Conservation (phyloP, 2,888 invertebrate species). For the Eutolmus rufibarbis region DNA sequence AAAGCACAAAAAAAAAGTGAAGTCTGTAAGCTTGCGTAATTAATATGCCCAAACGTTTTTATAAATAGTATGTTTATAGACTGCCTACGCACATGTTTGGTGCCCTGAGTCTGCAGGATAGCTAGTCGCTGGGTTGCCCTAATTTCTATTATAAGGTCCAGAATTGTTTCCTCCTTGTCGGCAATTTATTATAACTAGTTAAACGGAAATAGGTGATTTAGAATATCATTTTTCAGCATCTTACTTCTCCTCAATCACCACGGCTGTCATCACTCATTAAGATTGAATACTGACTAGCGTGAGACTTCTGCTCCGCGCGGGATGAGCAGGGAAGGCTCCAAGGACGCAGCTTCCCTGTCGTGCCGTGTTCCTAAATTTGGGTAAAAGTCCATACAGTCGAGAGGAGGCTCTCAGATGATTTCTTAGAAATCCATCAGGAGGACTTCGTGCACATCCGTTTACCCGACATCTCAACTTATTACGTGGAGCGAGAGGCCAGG, state of each 20-base stretch:
- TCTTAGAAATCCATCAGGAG: background rate
- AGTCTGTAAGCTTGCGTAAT: too few species aligned
- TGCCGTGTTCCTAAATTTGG: background rate
- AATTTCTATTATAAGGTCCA: too few species aligned
- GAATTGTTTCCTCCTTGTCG: background rate
- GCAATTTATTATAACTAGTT: background rate
- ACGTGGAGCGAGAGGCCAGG: background rate
- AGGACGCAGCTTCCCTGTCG: background rate
- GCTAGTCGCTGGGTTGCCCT: too few species aligned
- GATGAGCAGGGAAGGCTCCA: background rate
- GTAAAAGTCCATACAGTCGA: background rate
- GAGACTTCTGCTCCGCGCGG: background rate
- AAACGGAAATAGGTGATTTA: background rate
- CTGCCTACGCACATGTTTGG: too few species aligned
- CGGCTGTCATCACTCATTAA: background rate
- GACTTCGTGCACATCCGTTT: background rate
- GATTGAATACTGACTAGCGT: background rate
- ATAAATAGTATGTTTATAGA: too few species aligned
- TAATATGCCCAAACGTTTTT: too few species aligned
- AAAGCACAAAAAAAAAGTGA: too few species aligned
- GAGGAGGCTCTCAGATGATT: background rate
- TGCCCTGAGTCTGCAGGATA: too few species aligned
- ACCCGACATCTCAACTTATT: background rate
- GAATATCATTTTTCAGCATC: background rate
- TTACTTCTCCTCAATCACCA: background rate